Evolutionary conservation across 2,113 vertebrate genomes (phyloP).

Genomic region (Dolichallabes microphthalmus): DNA sequence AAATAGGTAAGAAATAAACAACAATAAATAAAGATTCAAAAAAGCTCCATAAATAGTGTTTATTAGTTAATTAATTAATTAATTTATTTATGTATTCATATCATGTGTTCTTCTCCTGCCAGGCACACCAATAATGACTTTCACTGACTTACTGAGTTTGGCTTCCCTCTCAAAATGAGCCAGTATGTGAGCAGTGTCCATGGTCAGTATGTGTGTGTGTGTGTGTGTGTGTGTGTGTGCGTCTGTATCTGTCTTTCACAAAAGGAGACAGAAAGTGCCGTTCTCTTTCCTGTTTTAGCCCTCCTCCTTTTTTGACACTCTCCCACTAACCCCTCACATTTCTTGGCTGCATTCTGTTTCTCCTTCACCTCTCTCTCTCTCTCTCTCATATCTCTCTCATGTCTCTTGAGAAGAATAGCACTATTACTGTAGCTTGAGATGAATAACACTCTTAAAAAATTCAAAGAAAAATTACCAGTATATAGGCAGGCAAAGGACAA

Average conservation of each 20-base stretch:
- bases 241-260: not conserved
- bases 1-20: not conserved
- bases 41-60: too few species aligned
- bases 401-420: not conserved
- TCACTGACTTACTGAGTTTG: constrained; percentile 44
- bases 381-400: constrained; percentile 8
- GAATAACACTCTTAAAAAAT: constrained; percentile 25
- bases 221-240: not conserved
- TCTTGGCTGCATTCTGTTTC: constrained; percentile 7
- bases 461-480: not conserved
- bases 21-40: not conserved
- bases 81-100: not conserved
- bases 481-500: not conserved
- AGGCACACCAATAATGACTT: constrained; percentile 42
- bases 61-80: too few species aligned
- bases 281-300: not conserved
- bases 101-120: constrained; percentile 9
- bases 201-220: not conserved
- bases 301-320: constrained; percentile 2
- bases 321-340: not conserved
- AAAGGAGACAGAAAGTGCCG: constrained; percentile 19
- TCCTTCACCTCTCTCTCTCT: constrained; percentile 13
- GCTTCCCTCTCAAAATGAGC: constrained; percentile 42
- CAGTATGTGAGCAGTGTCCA: constrained; percentile 40
- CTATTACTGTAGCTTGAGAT: not conserved